Percentiles rank a stretch among this genome's conserved stretches.
These are phyloP conservation scores for Aleiodes alternator DNA, from an alignment of 2,888 invertebrate genomes.

Conservation along the genomic window DNA sequence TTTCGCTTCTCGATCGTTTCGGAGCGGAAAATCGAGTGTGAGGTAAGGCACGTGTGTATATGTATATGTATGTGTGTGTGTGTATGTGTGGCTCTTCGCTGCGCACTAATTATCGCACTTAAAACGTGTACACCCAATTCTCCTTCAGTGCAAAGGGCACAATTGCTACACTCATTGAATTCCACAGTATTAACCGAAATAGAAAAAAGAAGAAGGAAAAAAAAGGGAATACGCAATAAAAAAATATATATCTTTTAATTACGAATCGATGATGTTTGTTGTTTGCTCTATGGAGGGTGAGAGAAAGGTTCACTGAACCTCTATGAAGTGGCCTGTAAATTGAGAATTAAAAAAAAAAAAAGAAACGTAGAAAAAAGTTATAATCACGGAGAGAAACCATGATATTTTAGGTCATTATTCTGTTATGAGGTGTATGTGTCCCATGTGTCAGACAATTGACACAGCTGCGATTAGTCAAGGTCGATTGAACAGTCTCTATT, in stretches of 20 bases:
- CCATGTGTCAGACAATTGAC: constrained; percentile 41
- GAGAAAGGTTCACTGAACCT: constrained; percentile 35
- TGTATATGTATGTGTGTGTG: too few relatives aligned
- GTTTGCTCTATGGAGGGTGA: not conserved
- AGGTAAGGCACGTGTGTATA: too few relatives aligned
- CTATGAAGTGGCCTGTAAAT: not conserved
- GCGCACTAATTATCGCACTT: constrained; percentile 70
- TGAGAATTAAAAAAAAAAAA: not conserved
- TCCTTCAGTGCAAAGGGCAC: constrained; percentile 27
- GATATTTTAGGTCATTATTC: constrained; percentile 21
- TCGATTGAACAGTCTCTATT: constrained; percentile 3
- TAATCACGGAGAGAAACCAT: constrained; percentile 6
- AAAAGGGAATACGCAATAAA: not conserved
- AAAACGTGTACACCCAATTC: constrained; percentile 56
- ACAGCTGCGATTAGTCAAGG: constrained; percentile 48
- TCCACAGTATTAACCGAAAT: not conserved
- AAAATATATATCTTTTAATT: not conserved
- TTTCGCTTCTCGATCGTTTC: not conserved
- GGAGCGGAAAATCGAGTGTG: not conserved
- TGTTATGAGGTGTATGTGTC: constrained; percentile 2
- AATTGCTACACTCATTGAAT: constrained; percentile 3
- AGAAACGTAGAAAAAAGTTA: not conserved
- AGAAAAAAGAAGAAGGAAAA: constrained; percentile 2
- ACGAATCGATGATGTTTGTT: constrained; percentile 11
- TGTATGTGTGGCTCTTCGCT: constrained; percentile 52